Evolutionary conservation across 2,888 invertebrate genomes (phyloP).

Genomic region (Drosophila ezoana): DNA sequence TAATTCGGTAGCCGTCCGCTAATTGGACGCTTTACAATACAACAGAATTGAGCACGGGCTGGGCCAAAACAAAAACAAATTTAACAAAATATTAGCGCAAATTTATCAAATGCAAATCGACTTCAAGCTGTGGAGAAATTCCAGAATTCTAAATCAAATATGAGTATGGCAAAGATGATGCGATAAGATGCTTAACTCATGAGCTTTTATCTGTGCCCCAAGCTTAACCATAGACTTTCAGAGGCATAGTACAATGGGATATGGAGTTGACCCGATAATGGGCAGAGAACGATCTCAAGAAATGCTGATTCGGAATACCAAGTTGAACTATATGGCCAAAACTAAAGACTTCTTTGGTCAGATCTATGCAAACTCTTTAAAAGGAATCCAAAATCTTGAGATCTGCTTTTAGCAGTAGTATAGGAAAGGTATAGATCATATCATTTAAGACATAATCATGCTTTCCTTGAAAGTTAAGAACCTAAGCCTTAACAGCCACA

Average conservation of each 20-base stretch:
- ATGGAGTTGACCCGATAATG: conserved; percentile 1
- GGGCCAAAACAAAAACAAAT: conserved; percentile 39
- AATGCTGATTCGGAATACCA: too few species aligned
- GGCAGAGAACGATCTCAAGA: neutral
- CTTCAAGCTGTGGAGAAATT: conserved; percentile 45
- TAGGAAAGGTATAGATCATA: too few species aligned
- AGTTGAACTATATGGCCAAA: too few species aligned
- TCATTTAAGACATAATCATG: too few species aligned
- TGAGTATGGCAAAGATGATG: conserved; percentile 5
- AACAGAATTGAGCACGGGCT: conserved; percentile 25
- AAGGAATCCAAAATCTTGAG: too few species aligned
- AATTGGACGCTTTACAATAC: conserved; percentile 81
- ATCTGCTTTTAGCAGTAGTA: too few species aligned
- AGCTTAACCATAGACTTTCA: conserved; percentile 12
- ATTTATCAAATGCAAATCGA: conserved; percentile 82
- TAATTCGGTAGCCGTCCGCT: conserved; percentile 77
- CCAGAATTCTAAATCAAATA: conserved; percentile 28
- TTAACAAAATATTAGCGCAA: conserved; percentile 65
- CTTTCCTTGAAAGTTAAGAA: too few species aligned
- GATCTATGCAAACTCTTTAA: too few species aligned
- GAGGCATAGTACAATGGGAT: neutral
- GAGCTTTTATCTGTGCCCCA: conserved; percentile 14
- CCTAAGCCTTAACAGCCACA: too few species aligned
- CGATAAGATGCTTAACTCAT: neutral
- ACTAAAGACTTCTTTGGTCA: too few species aligned